phyloP scores from a whole-genome alignment of 2,113 vertebrate species.

The Merops nubicus region DNA sequence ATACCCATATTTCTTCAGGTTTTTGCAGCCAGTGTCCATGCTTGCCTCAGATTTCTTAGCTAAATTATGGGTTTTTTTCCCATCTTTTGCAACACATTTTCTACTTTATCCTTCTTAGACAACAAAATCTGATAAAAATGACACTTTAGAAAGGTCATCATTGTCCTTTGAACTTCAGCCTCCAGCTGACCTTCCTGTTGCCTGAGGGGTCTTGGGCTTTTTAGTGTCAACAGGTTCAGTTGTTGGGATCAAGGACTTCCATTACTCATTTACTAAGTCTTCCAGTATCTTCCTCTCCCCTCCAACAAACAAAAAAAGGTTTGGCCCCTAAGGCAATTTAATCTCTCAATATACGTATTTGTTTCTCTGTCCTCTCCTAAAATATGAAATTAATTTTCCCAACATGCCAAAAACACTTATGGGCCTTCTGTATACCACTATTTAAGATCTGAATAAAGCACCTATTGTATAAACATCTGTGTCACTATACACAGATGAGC shows the following conservation, averaged over 20 bases:
- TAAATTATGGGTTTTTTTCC: neutral
- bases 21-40: neutral
- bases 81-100: neutral
- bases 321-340: neutral
- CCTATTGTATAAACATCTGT: neutral
- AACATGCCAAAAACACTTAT: neutral
- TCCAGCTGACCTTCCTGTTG: neutral
- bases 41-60: neutral
- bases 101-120: neutral
- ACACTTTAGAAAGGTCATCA: no score
- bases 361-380: neutral
- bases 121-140: neutral
- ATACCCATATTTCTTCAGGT: neutral
- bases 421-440: neutral
- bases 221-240: neutral
- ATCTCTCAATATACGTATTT: neutral
- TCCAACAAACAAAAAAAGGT: fast-evolving
- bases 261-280: neutral
- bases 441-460: neutral
- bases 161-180: neutral
- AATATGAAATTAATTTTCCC: neutral
- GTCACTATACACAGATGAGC: neutral
- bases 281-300: neutral
- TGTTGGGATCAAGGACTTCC: neutral
- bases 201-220: neutral